A percentile compares a stretch with the other conserved stretches of the same genome.
Conservation (phyloP, 2,888 invertebrate genomes). For the Habrosyne pyritoides region DNA sequence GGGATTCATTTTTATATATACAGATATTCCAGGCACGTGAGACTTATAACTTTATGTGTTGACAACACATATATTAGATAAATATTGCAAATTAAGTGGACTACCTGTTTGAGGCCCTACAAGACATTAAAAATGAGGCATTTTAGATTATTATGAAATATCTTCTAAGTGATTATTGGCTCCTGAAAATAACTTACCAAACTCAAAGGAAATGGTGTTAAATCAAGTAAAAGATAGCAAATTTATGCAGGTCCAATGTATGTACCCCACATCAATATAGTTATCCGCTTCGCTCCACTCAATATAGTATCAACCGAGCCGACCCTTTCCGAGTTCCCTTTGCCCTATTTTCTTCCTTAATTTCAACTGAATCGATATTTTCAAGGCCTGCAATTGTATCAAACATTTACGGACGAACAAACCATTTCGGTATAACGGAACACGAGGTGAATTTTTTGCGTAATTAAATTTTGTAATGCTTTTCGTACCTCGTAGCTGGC, state of each 20-base stretch:
- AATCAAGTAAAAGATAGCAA: not conserved
- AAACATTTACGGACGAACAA: conserved; percentile 44
- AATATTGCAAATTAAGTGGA: too few relatives aligned
- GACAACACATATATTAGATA: too few relatives aligned
- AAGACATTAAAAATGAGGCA: too few relatives aligned
- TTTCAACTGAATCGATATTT: conserved; percentile 64
- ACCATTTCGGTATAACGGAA: not conserved
- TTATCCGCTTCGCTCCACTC: conserved; percentile 30
- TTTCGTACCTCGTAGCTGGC: conserved; percentile 1
- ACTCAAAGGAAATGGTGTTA: not conserved
- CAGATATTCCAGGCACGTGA: too few relatives aligned
- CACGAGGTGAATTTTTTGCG: not conserved
- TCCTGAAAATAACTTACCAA: too few relatives aligned
- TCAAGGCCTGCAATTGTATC: conserved; percentile 54
- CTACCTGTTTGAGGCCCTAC: too few relatives aligned
- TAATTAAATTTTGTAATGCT: not conserved
- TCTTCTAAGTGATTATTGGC: not conserved
- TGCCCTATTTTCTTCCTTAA: conserved; percentile 66
- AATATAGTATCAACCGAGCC: conserved; percentile 24
- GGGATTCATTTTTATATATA: too few relatives aligned
- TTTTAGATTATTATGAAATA: not conserved
- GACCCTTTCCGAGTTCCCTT: conserved; percentile 53
- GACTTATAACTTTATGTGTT: too few relatives aligned
- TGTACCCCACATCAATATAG: not conserved
- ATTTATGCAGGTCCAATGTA: conserved; percentile 4